A percentile compares a stretch with the other conserved stretches of the same genome.
Evolutionary conservation across 2,888 invertebrate species (phyloP).

Genomic region (Daptonema setosum): DNA sequence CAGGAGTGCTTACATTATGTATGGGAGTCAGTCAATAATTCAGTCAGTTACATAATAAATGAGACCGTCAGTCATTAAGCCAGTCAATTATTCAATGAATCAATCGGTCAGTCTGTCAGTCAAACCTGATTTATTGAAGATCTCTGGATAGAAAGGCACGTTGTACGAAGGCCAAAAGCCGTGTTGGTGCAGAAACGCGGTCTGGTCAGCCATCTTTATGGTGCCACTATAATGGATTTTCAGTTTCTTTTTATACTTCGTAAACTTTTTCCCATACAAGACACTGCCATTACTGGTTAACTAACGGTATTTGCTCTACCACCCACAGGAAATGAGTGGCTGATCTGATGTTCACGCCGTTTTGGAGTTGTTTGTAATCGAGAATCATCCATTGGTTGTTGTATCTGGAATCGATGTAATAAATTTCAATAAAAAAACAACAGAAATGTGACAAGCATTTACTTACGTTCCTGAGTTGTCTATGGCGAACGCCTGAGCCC

Average conservation of each 20-base stretch:
- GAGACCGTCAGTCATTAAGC: too few species aligned
- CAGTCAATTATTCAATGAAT: too few species aligned
- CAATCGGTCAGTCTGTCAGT: too few species aligned
- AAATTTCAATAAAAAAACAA: background rate
- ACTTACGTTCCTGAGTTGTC: constrained; percentile 50
- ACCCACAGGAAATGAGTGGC: constrained; percentile 42
- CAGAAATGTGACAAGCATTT: background rate
- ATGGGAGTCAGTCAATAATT: too few species aligned
- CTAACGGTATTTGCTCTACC: constrained; percentile 47
- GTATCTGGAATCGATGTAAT: constrained; percentile 31
- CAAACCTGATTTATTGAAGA: constrained; percentile 45
- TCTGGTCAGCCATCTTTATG: constrained; percentile 42
- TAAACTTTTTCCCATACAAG: background rate
- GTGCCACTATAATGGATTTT: constrained; percentile 20
- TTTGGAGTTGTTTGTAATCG: constrained; percentile 45
- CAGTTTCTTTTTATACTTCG: background rate
- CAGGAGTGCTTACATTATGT: too few species aligned
- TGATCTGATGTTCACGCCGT: constrained; percentile 26
- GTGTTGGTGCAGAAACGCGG: constrained; percentile 40
- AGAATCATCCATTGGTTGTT: constrained; percentile 68
- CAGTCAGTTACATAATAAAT: too few species aligned
- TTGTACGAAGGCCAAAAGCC: constrained; percentile 55
- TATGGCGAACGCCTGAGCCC: constrained; percentile 46
- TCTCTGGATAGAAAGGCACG: constrained; percentile 41
- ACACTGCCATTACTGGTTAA: constrained; percentile 4